Evolutionary conservation across 2,888 invertebrate species (phyloP), one percentile per base, ranked within the genome.

Genomic region (Trachelus iudaicus): DNA sequence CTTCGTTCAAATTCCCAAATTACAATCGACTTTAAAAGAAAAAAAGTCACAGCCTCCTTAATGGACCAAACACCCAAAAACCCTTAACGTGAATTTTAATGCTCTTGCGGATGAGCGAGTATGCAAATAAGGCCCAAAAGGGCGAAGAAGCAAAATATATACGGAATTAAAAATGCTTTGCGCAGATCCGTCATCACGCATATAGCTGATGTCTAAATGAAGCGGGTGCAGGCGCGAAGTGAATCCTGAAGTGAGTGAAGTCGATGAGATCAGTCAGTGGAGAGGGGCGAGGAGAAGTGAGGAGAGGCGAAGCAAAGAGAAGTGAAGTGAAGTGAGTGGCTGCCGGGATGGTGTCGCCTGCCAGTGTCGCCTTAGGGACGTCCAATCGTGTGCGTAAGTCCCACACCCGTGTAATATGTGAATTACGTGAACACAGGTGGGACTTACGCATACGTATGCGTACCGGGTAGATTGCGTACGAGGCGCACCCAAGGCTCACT

Each of bases 401-500:
- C 34, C 73, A 15, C 35, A 40, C 75, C 34, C 31, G 75, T 79
- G 76, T 77, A 71, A 76, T 73, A 75, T 74, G 35, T 76, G 77
- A 77, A n/a, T n/a, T 79, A 75, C 75, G 75, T 13, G 79, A 81
- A 83, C 79, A 80, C 85, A 85, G 85, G 74, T 71, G 77, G 71
- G 34, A 69, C 76, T 37, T 69, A 75, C 37, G 74, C 73, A 74
- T 69, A 78, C 77, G 78, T 75, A 76, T 75, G 80, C 68, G 78
- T 23, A 56, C 23, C 77, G 76, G 69, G 76, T 76, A 76, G 80
- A 82, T 81, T 82, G 84, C 81, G 80, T 80, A 79, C 79, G 82
- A 81, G 86, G 86, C 87, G 86, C 88, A 86, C 86, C 87, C 88
- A 87, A 89, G 87, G 86, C 85, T 89, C 86, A 83, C 87, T 87